phyloP scores from a whole-genome alignment of 2,113 vertebrate genomes.

The Scalopus aquaticus region DNA sequence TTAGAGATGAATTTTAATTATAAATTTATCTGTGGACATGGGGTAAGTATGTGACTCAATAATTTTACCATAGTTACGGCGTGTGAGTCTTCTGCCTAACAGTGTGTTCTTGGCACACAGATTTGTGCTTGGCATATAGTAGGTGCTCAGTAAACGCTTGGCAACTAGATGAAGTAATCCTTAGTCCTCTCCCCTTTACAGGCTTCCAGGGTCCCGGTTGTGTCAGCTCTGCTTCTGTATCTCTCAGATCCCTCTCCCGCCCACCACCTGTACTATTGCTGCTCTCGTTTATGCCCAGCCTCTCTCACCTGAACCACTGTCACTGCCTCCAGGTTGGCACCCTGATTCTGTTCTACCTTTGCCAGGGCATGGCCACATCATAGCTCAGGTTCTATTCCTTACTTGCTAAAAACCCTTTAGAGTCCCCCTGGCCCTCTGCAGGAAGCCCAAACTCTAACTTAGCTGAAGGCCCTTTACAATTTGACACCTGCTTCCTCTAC shows the following conservation, averaged over 20 bases:
- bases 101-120: not conserved
- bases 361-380: not conserved
- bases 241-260: not conserved
- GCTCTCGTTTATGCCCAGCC: not conserved
- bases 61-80: not conserved
- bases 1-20: not conserved
- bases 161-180: not conserved
- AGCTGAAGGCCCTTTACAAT: not conserved
- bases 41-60: not conserved
- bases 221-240: not conserved
- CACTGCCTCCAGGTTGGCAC: not conserved
- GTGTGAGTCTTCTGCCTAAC: not conserved
- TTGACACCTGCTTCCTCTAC: not conserved
- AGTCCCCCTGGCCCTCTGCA: too few relatives aligned
- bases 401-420: not conserved
- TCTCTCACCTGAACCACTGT: not conserved
- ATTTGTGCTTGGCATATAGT: not conserved
- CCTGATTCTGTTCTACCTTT: not conserved
- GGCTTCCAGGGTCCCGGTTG: not conserved
- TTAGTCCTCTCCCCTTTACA: not conserved
- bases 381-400: not conserved
- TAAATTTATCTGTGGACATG: not conserved
- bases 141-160: not conserved
- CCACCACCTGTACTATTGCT: accelerated
- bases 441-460: not conserved